Evolutionary conservation across 2,888 invertebrate species (phyloP), one percentile per base, ranked within the genome.

Genomic region (Drosophila rellima): DNA sequence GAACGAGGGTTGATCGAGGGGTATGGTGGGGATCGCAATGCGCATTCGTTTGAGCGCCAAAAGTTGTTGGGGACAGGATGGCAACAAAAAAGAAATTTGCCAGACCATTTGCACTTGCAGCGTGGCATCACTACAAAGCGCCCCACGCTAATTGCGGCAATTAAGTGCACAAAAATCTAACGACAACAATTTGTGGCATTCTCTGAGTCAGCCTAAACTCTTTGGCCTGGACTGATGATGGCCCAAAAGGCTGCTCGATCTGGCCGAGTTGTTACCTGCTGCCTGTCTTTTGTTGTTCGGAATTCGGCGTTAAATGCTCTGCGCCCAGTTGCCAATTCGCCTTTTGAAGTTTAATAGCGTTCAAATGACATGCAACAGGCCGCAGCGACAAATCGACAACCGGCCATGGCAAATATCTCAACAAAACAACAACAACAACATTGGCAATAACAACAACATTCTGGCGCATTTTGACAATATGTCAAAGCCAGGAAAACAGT

Each of bases 121-220:
- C 76, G 83, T 88, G 83, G 73, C 88, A 88, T 86, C 88, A 84
- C 83, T 75, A 84, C 83, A 84, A 84, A 84, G 83, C 71, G 83
- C 86, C 78, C 88, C 80, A 83, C 86, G 88, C 81, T 88, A 84
- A 84, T 84, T 88, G 83, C 88, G 78, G 88, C 86, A 84, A 88
- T 84, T 84, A 84, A 80, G 73, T 72, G 69, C 69, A 80, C 80
- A 75, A 74, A 80, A 83, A 86, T 84, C 88, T 84, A 88, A 84
- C 80, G 87, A 86, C 81, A 78, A 80, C 54, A 73, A 83, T 88
- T 48, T 48, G 15, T 47, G 57, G 50, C 72, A 78, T 82, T 73
- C 62, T 42, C 39, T 70, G 78, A 74, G 40, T 80, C 77, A 78
- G 61, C 37, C 15, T 23, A 48, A 23, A 7, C 4, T 2, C 48